Evolutionary conservation across 2,113 vertebrate genomes (phyloP).

Genomic region (Xyliphius kryptos): DNA sequence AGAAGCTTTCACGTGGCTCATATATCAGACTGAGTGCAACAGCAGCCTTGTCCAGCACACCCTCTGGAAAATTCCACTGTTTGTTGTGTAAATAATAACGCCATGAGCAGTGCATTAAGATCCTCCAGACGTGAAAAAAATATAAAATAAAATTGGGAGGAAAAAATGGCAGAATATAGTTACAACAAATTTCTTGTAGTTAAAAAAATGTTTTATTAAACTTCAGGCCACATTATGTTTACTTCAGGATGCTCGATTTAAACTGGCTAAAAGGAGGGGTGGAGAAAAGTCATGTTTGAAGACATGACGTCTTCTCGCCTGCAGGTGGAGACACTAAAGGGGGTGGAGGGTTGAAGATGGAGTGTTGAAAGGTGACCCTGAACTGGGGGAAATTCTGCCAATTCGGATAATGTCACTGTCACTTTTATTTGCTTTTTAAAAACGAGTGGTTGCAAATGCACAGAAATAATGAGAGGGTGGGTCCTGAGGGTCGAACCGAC

Average conservation of each 20-base stretch:
- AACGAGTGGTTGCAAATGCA: slow-evolving; percentile 46
- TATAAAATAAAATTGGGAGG: too few species aligned
- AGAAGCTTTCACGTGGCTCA: slow-evolving; percentile 49
- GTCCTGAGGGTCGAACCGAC: slow-evolving; percentile 40
- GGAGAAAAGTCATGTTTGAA: slow-evolving; percentile 8
- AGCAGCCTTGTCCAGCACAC: slow-evolving; percentile 4
- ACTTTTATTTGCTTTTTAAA: slow-evolving; percentile 64
- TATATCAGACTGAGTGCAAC: slow-evolving; percentile 35
- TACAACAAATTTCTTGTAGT: too few species aligned
- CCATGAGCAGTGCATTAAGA: neutral
- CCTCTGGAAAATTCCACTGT: slow-evolving; percentile 18
- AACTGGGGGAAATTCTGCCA: slow-evolving; percentile 64
- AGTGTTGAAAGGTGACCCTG: slow-evolving; percentile 56
- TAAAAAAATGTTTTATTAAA: too few species aligned
- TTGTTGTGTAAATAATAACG: slow-evolving; percentile 7
- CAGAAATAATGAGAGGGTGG: slow-evolving; percentile 57
- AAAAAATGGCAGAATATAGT: too few species aligned
- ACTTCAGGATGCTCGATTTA: neutral
- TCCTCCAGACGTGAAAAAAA: neutral
- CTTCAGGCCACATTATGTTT: neutral
- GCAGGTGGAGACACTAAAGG: slow-evolving; percentile 14
- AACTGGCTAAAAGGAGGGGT: neutral
- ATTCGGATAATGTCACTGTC: slow-evolving; percentile 58
- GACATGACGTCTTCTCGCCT: slow-evolving; percentile 4
- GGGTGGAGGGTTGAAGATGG: slow-evolving; percentile 40